phyloP scores from a whole-genome alignment of 2,113 vertebrate species.

The Hippotragus niger region DNA sequence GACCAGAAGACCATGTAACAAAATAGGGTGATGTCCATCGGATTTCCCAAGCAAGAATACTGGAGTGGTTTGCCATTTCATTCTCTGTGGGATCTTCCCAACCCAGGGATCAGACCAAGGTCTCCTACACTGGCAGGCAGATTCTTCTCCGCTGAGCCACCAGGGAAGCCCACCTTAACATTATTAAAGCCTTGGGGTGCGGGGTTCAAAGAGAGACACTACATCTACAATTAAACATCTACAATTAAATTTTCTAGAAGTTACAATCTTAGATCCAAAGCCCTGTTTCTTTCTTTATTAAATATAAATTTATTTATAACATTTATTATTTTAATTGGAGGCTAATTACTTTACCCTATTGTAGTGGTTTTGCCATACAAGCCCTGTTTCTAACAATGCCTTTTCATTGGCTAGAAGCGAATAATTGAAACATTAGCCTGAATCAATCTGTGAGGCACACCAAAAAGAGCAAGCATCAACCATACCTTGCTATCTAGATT shows the following conservation, averaged over 20 bases:
- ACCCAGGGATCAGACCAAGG: background rate
- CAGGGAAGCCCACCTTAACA: background rate
- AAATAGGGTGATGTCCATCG: background rate
- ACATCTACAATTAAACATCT: background rate
- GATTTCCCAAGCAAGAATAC: background rate
- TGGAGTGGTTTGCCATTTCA: background rate
- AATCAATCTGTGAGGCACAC: rapidly evolving
- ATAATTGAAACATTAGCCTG: background rate
- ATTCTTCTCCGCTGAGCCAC: background rate
- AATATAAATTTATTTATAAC: too few relatives aligned
- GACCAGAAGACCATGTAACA: background rate
- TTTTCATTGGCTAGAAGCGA: background rate
- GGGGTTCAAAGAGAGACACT: background rate
- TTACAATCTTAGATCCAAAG: background rate
- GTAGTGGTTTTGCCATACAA: background rate
- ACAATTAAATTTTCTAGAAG: background rate
- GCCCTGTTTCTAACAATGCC: background rate
- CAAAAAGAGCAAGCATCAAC: background rate
- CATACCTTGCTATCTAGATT: background rate
- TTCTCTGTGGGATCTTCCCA: background rate
- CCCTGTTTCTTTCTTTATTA: background rate
- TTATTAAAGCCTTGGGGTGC: background rate
- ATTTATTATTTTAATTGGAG: too few relatives aligned
- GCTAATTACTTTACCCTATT: too few relatives aligned
- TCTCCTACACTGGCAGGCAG: background rate